Base-by-base conservation (phyloP, 2,113 vertebrate species). In the Coturnix japonica region DNA sequence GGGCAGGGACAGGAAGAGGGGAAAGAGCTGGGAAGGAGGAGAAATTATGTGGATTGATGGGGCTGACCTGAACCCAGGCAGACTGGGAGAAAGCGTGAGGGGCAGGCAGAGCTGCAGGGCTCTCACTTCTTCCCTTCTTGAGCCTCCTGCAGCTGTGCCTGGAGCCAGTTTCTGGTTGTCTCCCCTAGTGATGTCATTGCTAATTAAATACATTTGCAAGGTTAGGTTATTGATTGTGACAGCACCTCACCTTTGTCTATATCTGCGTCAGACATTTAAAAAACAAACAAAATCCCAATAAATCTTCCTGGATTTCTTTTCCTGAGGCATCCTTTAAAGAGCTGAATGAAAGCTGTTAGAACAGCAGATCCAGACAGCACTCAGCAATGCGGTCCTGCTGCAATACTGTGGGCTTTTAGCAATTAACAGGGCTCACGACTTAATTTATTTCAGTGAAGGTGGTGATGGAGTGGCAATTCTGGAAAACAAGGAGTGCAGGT, bases 161-260 rank as follows among this genome's bases (percentile, higher is more conserved):
- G 74, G 12, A 93, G 71, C 1, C 0, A 87, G 90, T 92, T 95
- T 90, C 92, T 95, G 94, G 94, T 92, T 90, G 94, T 81, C 84
- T 96, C 91, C 95, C 91, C 74, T 78, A 87, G 90, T 85, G 35
- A 84, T 91, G 87, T 90, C 83, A 88, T 37, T 86, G 76, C 66
- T 89, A 73, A 92, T 95, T 94, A 94, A 95, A 63, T 83, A 63
- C 49, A 12, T 66, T 92, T 59, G 43, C 63, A 85, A 80, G 92
- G 83, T 90, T 89, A 79, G 63, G 79, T 85, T 75, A 89, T 75
- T 71, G 60, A 28, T 85, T 85, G 74, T 0, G 7, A 89, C 0
- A 21, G 66, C 89, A 91, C 63, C 83, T 89, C 64, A 89, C 89
- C 71, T 94, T 87, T 85, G 37, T 70, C 90, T 66, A n/a, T 23